These are phyloP conservation scores for Coptodon bakossiorum DNA, from an alignment of 2,113 vertebrate genomes.

Conservation along the genomic window DNA sequence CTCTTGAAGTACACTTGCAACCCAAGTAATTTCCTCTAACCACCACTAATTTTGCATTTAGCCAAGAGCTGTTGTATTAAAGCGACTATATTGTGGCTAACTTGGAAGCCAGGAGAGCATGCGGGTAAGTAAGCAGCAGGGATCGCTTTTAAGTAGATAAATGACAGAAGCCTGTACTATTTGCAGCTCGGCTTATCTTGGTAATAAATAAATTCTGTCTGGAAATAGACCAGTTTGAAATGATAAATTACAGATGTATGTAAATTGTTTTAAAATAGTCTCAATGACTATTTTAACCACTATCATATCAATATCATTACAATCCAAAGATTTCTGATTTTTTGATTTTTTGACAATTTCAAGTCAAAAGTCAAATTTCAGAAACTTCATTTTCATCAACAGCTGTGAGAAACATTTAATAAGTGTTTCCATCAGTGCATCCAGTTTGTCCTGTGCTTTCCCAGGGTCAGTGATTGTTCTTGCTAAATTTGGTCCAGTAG, in stretches of 20 bases:
- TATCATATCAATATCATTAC: background rate
- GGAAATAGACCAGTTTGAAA: background rate
- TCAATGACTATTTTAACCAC: background rate
- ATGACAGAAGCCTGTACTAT: background rate
- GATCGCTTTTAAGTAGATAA: background rate
- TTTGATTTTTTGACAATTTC: background rate
- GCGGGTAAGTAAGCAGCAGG: background rate
- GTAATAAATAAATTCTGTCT: background rate
- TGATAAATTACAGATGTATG: background rate
- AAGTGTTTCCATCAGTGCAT: background rate
- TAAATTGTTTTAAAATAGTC: background rate
- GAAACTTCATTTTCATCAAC: background rate
- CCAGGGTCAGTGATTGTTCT: background rate
- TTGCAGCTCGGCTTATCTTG: background rate
- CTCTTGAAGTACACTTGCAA: background rate
- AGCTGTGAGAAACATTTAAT: background rate
- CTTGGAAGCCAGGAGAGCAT: constrained; percentile 1
- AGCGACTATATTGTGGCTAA: constrained; percentile 13
- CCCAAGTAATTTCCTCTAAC: constrained; percentile 9
- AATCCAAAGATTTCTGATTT: background rate
- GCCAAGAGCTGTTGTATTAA: constrained; percentile 4
- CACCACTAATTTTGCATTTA: background rate
- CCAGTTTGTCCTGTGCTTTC: background rate
- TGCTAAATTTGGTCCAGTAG: background rate
- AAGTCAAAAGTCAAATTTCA: background rate